These are phyloP conservation scores for Beroe forskalii DNA, from an alignment of 37 sponge, comb jelly and placozoan species.

Conservation along the genomic window DNA sequence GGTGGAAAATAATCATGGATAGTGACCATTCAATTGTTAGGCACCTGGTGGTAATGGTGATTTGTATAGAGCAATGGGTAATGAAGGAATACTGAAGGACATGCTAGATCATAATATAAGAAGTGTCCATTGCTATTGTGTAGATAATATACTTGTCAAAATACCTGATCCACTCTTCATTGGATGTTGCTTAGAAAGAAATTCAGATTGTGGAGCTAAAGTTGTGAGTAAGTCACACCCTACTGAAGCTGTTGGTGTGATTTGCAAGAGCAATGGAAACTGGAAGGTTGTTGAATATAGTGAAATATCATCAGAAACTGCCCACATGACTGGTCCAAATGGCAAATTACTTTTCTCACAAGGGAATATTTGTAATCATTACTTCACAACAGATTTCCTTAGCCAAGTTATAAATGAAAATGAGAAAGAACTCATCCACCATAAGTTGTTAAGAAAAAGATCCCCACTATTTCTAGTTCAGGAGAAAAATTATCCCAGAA, in stretches of 20 bases:
- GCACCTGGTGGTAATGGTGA: constrained; percentile 99
- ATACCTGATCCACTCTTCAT: constrained; percentile 98
- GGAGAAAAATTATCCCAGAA: constrained; percentile 70
- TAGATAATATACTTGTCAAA: constrained; percentile 95
- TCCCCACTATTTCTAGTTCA: constrained; percentile 73
- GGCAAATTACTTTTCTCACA: constrained; percentile 82
- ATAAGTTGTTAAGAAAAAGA: constrained; percentile 93
- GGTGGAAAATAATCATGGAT: constrained; percentile 77
- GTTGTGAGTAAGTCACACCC: constrained; percentile 86
- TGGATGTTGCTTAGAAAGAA: constrained; percentile 84
- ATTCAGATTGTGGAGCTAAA: constrained; percentile 95
- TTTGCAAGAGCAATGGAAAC: constrained; percentile 78
- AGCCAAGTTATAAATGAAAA: constrained; percentile 71
- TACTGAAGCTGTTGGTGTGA: constrained; percentile 91
- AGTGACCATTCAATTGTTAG: constrained; percentile 69
- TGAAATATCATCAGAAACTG: constrained; percentile 83
- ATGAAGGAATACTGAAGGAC: constrained; percentile 70
- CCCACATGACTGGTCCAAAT: constrained; percentile 75
- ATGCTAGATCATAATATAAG: constrained; percentile 79
- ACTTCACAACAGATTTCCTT: constrained; percentile 85
- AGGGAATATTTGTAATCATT: constrained; percentile 96
- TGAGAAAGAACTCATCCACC: constrained; percentile 73
- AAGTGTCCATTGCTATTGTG: constrained; percentile 91
- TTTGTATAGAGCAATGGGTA: constrained; percentile 77
- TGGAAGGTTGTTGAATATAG: constrained; percentile 96